Evolutionary conservation across 2,113 vertebrate genomes (phyloP), one percentile per base, ranked within the genome.

Genomic region (Cepphus grylle): DNA sequence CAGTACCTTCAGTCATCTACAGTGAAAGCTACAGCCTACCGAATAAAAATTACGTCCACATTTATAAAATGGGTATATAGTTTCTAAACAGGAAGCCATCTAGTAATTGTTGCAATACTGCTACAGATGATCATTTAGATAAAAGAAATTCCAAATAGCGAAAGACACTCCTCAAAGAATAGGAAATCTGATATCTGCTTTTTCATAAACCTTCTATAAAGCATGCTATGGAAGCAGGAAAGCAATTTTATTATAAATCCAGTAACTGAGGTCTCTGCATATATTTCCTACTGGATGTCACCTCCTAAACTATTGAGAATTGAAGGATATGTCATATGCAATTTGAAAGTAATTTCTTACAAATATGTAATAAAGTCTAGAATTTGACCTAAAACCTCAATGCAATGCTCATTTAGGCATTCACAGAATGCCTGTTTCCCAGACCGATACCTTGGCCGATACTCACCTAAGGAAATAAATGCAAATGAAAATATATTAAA

Each of bases 261-360:
- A 58, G 30, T 72, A 86, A 30, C 52, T 55, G 32, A 59, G 9
- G 30, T 72, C 43, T 84, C 83, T 76, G 69, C 59, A 58, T 61
- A 20, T 74, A 80, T 65, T 84, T 86, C 8, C 2, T 45, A 32
- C 15, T 73, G 7, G 22, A 67, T 73, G 34, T 34, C 42, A 74
- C 29, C 53, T 76, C 36, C 52, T 58, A 85, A 77, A 89, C 72
- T 84, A 61, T 4, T 58, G 32, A 66, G 53, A 87, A 85, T 9
- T 87, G 34, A 84, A 94, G 34, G 49, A 49, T 53, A 71, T 53
- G 45, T 72, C 80, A 85, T 55, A 85, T 27, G 45, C 20, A 91
- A 69, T 90, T 82, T 79, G n/a, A 91, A 93, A 94, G 17, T 42
- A 73, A 85, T 82, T 94, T 81, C 32, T 85, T 80, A 90, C 5